Evolutionary conservation across 2,797 vertebrate genomes (phyloP), one percentile per base, ranked within the genome.

Genomic region (Malurus splendens): DNA sequence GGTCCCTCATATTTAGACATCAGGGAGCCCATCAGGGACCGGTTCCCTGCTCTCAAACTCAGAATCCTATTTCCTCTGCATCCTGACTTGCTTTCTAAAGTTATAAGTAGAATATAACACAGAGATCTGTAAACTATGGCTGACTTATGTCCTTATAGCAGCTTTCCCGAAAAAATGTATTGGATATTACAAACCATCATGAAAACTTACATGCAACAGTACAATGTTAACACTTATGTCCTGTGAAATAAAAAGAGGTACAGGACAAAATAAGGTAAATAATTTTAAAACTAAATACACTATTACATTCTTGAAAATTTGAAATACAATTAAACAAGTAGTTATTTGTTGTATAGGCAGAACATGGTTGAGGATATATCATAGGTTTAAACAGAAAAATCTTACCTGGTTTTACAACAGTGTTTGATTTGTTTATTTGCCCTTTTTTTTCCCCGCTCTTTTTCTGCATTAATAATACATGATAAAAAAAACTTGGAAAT

Each of bases 371-470:
- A 62, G 32, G 14, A 60, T 12, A 2, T 15, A 66, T 13, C 28
- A 1, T 12, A 62, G 32, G 24, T 61, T 56, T 44, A 38, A 86
- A 56, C 10, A 62, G 41, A 83, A 85, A 60, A 62, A 42, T 44
- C 36, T n/a, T 18, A 24, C 3, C 73, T 52, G 18, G 2, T 41
- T 72, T 77, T 51, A 77, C 20, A 77, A 19, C 15, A 60, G 7
- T 17, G 22, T 38, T 44, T 25, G 22, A 75, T 72, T 87, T 64
- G 6, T 76, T 82, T 64, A 76, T 14, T 42, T 30, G 14, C 8
- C 23, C 10, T 24, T 5, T 18, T 25, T 36, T 28, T 28, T 0
- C 0, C 7, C 4, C 8, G 8, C 18, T 7, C 41, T 38, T 57
- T 62, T 54, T 38, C 55, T 66, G 16, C 23, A 72, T 50, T 59